phyloP scores from a whole-genome alignment of 2,888 invertebrate species.

The Tachina fera region DNA sequence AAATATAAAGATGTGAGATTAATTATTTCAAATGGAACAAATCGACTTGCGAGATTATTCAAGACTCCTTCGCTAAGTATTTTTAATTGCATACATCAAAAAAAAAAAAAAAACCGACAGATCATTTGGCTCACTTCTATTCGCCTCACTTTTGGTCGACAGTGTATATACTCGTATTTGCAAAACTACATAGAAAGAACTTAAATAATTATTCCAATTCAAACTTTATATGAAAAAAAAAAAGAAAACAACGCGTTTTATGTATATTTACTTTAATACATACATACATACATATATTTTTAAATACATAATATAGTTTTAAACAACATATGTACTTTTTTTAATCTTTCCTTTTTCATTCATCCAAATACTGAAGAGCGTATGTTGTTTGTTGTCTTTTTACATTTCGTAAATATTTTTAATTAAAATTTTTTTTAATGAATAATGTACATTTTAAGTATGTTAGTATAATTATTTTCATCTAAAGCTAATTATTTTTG shows the following conservation, averaged over 20 bases:
- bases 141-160: too few species aligned
- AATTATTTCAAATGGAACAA: too few species aligned
- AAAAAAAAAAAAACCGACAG: too few species aligned
- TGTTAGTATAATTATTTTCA: conserved; percentile 47
- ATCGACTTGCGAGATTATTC: too few species aligned
- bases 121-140: too few species aligned
- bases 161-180: neutral
- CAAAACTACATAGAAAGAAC: conserved; percentile 20
- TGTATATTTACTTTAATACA: conserved; percentile 47
- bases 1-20: too few species aligned
- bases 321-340: conserved; percentile 9
- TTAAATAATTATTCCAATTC: conserved; percentile 49
- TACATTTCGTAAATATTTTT: conserved; percentile 31
- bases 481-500: conserved; percentile 47
- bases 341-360: conserved; percentile 13
- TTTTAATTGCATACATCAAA: too few species aligned
- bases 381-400: conserved; percentile 29
- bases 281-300: neutral
- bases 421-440: conserved; percentile 20
- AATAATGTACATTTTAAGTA: conserved; percentile 52
- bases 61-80: too few species aligned
- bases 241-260: conserved; percentile 41
- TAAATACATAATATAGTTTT: conserved; percentile 24
- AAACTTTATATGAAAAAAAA: conserved; percentile 14
- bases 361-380: conserved; percentile 13